These are phyloP conservation scores for Trissonchulus sp. DNA, from an alignment of 2,888 invertebrate genomes.

Conservation along the genomic window DNA sequence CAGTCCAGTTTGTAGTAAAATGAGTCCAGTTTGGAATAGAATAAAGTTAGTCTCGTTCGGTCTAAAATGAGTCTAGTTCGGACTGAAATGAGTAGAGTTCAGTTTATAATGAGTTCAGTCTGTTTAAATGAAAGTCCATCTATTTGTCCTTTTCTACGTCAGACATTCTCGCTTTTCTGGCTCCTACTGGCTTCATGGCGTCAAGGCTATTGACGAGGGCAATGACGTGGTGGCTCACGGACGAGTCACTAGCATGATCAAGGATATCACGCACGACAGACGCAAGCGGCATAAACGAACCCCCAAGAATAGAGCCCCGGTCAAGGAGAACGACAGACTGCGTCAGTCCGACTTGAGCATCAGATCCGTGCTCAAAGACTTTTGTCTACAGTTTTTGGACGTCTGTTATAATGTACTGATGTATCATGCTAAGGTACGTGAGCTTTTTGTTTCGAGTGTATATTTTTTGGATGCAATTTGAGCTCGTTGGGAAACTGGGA, in stretches of 20 bases:
- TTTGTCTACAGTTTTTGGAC: conserved; percentile 83
- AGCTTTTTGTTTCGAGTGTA: too few species aligned
- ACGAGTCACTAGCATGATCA: conserved; percentile 38
- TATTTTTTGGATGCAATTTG: too few species aligned
- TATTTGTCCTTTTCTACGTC: conserved; percentile 33
- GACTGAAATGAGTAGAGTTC: too few species aligned
- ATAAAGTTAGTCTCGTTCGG: too few species aligned
- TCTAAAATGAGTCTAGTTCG: too few species aligned
- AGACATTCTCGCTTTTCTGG: conserved; percentile 91
- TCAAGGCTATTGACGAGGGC: conserved; percentile 80
- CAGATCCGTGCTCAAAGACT: conserved; percentile 80
- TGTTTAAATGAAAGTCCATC: too few species aligned
- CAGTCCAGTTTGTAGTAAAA: too few species aligned
- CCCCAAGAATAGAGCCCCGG: conserved; percentile 70
- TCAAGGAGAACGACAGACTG: conserved; percentile 63
- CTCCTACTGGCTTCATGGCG: conserved; percentile 80
- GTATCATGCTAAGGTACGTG: conserved; percentile 69
- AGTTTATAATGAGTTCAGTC: too few species aligned
- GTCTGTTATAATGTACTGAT: conserved; percentile 88
- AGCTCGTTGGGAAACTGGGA: too few species aligned
- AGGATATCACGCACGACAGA: conserved; percentile 42
- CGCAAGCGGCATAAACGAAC: conserved; percentile 60
- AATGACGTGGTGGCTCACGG: conserved; percentile 58
- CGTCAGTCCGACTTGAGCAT: conserved; percentile 81
- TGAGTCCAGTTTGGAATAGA: too few species aligned